These are phyloP conservation scores for Myotis pilosus DNA, from an alignment of 2,797 vertebrate genomes.

Conservation along the genomic window DNA sequence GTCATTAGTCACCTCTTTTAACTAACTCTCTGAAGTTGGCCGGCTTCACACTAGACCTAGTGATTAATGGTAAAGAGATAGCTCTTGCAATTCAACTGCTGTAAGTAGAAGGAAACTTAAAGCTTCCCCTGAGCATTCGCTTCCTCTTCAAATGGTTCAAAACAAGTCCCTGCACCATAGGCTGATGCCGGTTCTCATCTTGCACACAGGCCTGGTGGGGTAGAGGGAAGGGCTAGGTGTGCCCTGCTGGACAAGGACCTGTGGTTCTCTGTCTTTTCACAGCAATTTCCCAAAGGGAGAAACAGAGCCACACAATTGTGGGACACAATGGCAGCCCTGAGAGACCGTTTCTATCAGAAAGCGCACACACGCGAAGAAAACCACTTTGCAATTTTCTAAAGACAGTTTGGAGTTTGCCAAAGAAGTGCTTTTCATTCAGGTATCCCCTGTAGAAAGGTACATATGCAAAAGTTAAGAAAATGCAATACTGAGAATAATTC, in stretches of 20 bases:
- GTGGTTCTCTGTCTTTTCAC: neutral
- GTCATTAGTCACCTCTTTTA: constrained; percentile 57
- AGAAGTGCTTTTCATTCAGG: neutral
- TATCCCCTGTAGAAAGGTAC: neutral
- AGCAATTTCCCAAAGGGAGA: neutral
- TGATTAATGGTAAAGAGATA: constrained; percentile 58
- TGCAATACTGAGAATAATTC: neutral
- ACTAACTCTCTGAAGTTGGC: constrained; percentile 59
- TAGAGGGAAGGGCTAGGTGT: neutral
- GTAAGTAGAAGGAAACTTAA: constrained; percentile 53
- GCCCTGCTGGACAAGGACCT: neutral
- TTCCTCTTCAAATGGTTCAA: constrained; percentile 49
- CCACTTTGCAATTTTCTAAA: neutral
- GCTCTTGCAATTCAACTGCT: constrained; percentile 48
- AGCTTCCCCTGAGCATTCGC: constrained; percentile 38
- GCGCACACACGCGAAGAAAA: neutral
- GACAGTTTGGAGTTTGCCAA: neutral
- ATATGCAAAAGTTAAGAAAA: neutral
- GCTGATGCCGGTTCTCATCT: neutral
- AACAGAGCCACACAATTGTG: neutral
- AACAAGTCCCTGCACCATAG: neutral
- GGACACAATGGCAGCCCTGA: neutral
- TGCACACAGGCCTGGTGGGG: neutral
- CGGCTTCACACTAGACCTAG: constrained; percentile 33
- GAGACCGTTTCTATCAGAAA: neutral